Base-by-base conservation (phyloP, 1,140 invertebrate genomes). In the Dufourea novaeangliae region DNA sequence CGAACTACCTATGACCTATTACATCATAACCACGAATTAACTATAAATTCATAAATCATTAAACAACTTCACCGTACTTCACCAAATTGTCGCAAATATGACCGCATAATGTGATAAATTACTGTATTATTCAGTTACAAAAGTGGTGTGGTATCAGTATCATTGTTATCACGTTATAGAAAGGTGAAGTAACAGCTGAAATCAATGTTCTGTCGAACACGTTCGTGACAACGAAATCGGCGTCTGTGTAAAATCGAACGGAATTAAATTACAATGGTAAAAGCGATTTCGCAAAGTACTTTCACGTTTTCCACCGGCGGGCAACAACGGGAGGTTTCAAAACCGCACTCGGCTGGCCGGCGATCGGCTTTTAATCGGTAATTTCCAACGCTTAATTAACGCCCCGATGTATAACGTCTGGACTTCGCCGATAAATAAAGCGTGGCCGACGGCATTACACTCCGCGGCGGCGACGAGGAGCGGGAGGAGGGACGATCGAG, bases 341-440 rank as follows among this genome's bases (percentile, higher is more conserved):
- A 72, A 41, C 29, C 25, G 34, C 62, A 34, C 72, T 25, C 63
- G 71, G 27, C 6, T 12, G 29, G 17, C 63, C 50, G n/a, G 34
- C 63, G 72, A 54, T 67, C 27, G 62, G 56, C 25, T 20, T 59
- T 76, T 76, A 76, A 69, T 76, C 56, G 41, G 66, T 59, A 67
- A 76, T 76, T 76, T 61, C 54, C 73, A 76, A 70, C 54, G 73
- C 37, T 68, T 76, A 76, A 76, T 76, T 76, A 76, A 70, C 29
- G 39, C 54, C 70, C n/a, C 41, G 73, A 76, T 61, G 56, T 67
- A 67, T n/a, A 59, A 52, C 73, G 66, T 76, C 66, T 50, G 39
- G 41, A 39, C 73, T 20, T 52, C 4, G 66, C 29, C 66, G 14
- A 70, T 70, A 76, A 59, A 69, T 69, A 76, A 76, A 59, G 41